Conservation (phyloP, 2,113 vertebrate species). For the Corythoichthys intestinalis region DNA sequence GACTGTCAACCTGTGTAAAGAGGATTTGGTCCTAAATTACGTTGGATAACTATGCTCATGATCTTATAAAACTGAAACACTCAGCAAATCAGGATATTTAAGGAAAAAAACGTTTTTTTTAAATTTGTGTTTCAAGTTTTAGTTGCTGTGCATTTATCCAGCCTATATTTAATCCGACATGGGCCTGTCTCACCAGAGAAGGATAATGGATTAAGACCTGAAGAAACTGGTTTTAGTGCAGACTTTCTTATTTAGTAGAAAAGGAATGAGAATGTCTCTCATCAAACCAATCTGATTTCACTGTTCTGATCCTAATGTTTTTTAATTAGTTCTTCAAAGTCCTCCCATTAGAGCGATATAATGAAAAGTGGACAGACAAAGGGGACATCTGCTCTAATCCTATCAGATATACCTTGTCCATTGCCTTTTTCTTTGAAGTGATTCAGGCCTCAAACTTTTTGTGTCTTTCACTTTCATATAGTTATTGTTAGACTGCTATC, state of each 20-base stretch:
- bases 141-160: constrained; percentile 35
- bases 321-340: neutral
- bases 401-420: neutral
- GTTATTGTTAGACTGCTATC: constrained; percentile 57
- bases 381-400: neutral
- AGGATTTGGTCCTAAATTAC: constrained; percentile 31
- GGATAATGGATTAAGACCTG: constrained; percentile 16
- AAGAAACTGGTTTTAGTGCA: constrained; percentile 26
- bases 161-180: constrained; percentile 40
- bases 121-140: constrained; percentile 6
- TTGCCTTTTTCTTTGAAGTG: constrained; percentile 36
- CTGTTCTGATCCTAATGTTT: neutral
- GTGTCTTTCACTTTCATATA: constrained; percentile 42
- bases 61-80: constrained; percentile 19
- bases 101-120: neutral
- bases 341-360: neutral
- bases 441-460: constrained; percentile 34
- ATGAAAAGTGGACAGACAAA: neutral
- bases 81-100: constrained; percentile 6
- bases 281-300: neutral
- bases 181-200: constrained; percentile 44
- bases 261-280: neutral
- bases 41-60: constrained; percentile 39
- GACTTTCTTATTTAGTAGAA: constrained; percentile 5
- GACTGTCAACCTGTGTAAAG: constrained; percentile 23